phyloP scores from a whole-genome alignment of 2,113 vertebrate genomes.

The Perca schrenkii region DNA sequence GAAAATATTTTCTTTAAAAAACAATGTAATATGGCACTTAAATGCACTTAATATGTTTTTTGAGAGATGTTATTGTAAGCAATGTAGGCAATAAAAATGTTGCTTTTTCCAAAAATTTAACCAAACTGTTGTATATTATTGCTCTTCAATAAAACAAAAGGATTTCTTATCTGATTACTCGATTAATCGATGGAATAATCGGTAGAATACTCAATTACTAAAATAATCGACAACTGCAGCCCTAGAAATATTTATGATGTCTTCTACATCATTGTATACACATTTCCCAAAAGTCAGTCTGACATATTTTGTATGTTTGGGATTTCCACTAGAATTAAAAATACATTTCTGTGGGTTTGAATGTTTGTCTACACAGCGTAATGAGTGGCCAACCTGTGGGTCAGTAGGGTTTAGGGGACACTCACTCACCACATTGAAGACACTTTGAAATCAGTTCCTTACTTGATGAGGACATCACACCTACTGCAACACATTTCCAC shows the following conservation, averaged over 20 bases:
- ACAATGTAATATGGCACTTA: too few relatives aligned
- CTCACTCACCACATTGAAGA: not conserved
- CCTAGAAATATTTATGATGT: not conserved
- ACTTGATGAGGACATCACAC: conserved; percentile 30
- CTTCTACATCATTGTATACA: not conserved
- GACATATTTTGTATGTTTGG: not conserved
- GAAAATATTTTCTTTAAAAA: too few relatives aligned
- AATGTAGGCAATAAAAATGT: too few relatives aligned
- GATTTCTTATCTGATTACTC: too few relatives aligned
- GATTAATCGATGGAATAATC: too few relatives aligned
- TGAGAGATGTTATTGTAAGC: too few relatives aligned
- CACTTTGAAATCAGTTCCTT: conserved; percentile 4
- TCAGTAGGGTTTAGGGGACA: not conserved
- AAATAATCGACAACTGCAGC: too few relatives aligned
- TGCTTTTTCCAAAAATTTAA: too few relatives aligned
- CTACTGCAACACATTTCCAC: conserved; percentile 49
- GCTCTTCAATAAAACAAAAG: too few relatives aligned
- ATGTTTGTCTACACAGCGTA: not conserved
- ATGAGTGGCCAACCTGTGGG: not conserved
- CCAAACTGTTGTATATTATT: too few relatives aligned
- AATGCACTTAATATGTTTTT: too few relatives aligned
- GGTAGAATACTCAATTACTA: too few relatives aligned
- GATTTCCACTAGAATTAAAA: not conserved
- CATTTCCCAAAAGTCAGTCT: not conserved
- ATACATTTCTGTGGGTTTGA: not conserved